Conservation (phyloP, 2,888 invertebrate species). For the Dicycla oo region DNA sequence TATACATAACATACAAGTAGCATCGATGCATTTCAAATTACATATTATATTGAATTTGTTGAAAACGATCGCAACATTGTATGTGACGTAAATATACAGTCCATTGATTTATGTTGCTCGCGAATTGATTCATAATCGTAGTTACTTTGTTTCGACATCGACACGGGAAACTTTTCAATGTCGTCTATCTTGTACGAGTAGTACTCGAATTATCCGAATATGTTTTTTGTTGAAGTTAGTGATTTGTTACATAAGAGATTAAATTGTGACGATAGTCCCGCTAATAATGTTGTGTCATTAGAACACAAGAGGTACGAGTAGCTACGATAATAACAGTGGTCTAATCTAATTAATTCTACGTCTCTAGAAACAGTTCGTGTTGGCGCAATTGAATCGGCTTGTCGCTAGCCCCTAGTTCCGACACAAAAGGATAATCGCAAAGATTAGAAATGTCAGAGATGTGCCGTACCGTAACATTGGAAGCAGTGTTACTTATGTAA, state of each 20-base stretch:
- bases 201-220: slow-evolving; percentile 10
- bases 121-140: slow-evolving; percentile 61
- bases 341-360: slow-evolving; percentile 78
- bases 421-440: slow-evolving; percentile 68
- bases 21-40: slow-evolving; percentile 49
- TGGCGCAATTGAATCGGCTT: slow-evolving; percentile 78
- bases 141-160: slow-evolving; percentile 36
- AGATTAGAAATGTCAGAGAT: slow-evolving; percentile 57
- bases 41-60: slow-evolving; percentile 51
- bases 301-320: slow-evolving; percentile 38
- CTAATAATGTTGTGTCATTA: slow-evolving; percentile 48
- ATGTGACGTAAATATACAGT: slow-evolving; percentile 57
- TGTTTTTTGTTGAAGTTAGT: slow-evolving; percentile 6
- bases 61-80: slow-evolving; percentile 42
- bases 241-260: slow-evolving; percentile 22
- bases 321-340: slow-evolving; percentile 64
- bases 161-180: slow-evolving; percentile 49
- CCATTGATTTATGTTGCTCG: slow-evolving; percentile 59
- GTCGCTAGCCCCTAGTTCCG: slow-evolving; percentile 69
- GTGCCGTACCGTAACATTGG: neutral
- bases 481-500: neutral
- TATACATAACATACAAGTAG: slow-evolving; percentile 55
- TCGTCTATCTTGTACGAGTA: slow-evolving; percentile 25
- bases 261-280: slow-evolving; percentile 6
- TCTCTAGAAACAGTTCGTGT: slow-evolving; percentile 72